Percentiles rank a stretch among this genome's conserved stretches.
Evolutionary conservation across 2,113 vertebrate species (phyloP).

Genomic region (Rhea pennata): DNA sequence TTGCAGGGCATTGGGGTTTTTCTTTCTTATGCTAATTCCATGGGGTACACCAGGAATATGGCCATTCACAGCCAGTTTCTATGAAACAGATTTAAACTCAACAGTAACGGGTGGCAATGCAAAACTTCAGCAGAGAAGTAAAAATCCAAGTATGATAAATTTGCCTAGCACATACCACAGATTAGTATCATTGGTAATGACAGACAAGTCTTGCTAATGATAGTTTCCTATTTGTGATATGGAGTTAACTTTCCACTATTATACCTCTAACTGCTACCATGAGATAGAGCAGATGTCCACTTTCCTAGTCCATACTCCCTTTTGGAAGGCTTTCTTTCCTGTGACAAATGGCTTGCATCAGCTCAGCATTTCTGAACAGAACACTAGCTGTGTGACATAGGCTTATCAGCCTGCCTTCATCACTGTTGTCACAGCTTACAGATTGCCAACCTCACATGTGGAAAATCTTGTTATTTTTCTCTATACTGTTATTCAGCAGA

Average conservation of each 20-base stretch:
- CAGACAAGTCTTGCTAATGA: neutral
- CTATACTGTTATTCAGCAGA: neutral
- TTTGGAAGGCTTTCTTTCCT: neutral
- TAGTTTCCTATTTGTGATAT: neutral
- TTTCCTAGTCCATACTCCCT: neutral
- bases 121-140: neutral
- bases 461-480: neutral
- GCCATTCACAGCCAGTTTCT: neutral
- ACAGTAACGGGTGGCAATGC: neutral
- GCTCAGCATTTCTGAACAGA: neutral
- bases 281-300: neutral
- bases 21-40: neutral
- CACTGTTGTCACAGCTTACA: neutral
- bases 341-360: neutral
- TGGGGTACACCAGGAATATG: neutral
- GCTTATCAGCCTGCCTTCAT: neutral
- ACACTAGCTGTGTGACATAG: neutral
- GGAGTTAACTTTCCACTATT: neutral
- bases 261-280: neutral
- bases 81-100: neutral
- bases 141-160: neutral
- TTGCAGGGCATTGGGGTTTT: neutral
- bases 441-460: too few relatives aligned
- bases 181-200: rapidly evolving
- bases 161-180: neutral